A percentile compares a stretch with the other conserved stretches of the same genome.
Evolutionary conservation across 2,888 invertebrate genomes (phyloP).

Genomic region (Chironomus riparius): DNA sequence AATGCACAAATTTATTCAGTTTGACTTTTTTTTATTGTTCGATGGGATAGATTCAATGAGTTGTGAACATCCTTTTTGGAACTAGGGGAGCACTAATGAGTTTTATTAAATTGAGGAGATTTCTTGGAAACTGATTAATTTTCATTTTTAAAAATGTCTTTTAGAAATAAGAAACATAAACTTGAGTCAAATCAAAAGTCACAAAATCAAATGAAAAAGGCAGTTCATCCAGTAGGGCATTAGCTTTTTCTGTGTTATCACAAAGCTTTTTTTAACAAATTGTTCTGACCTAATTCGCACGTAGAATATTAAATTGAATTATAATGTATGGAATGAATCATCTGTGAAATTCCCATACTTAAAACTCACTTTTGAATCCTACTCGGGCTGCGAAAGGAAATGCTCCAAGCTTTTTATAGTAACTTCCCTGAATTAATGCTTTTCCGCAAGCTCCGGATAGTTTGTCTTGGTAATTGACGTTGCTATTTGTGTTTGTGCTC

Average conservation of each 20-base stretch:
- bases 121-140: too few relatives aligned
- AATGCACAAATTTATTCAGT: too few relatives aligned
- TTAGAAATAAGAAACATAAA: too few relatives aligned
- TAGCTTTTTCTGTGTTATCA: neutral
- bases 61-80: too few relatives aligned
- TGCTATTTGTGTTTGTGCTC: neutral
- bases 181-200: too few relatives aligned
- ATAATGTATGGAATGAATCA: neutral
- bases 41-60: too few relatives aligned
- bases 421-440: constrained; percentile 55
- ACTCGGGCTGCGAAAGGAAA: constrained; percentile 69
- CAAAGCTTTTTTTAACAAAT: neutral
- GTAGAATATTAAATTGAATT: neutral
- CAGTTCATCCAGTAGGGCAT: too few relatives aligned
- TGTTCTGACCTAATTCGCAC: neutral
- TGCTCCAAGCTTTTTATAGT: constrained; percentile 58
- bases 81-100: too few relatives aligned
- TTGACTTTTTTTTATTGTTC: too few relatives aligned
- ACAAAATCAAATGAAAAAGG: too few relatives aligned
- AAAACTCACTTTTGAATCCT: constrained; percentile 60
- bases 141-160: too few relatives aligned
- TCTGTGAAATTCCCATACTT: neutral
- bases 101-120: too few relatives aligned
- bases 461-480: constrained; percentile 35
- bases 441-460: constrained; percentile 52